phyloP scores from a whole-genome alignment of 2,113 vertebrate genomes.

The Tiliqua scincoides region DNA sequence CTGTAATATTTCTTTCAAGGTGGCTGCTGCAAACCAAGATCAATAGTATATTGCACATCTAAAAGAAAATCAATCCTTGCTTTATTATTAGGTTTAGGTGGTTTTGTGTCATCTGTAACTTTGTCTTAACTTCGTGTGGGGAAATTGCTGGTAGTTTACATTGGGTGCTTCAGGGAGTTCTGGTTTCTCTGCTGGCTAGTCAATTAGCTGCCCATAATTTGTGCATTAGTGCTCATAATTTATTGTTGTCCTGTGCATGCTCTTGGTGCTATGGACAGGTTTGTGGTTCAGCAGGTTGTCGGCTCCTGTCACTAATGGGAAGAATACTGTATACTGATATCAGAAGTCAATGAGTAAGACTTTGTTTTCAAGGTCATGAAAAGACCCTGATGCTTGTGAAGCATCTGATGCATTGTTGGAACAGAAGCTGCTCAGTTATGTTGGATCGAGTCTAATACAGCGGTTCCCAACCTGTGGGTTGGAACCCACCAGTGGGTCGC shows the following conservation, averaged over 20 bases:
- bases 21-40: slow-evolving; percentile 1
- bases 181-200: fast-evolving
- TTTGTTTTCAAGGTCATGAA: slow-evolving; percentile 8
- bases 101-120: background rate
- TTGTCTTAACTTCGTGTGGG: background rate
- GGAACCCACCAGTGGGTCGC: too few relatives aligned
- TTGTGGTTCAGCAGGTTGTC: background rate
- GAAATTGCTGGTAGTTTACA: background rate
- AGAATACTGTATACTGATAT: background rate
- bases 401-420: background rate
- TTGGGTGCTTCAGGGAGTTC: slow-evolving; percentile 2
- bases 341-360: background rate
- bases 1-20: background rate
- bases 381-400: background rate
- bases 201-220: slow-evolving; percentile 2
- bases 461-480: too few relatives aligned
- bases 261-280: background rate
- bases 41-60: slow-evolving; percentile 42
- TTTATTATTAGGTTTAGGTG: background rate
- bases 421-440: background rate
- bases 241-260: background rate
- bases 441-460: background rate
- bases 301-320: background rate
- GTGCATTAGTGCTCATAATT: background rate
- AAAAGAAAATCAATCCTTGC: background rate